Evolutionary conservation across 2,113 vertebrate genomes (phyloP).

Genomic region (Pithys albifrons): DNA sequence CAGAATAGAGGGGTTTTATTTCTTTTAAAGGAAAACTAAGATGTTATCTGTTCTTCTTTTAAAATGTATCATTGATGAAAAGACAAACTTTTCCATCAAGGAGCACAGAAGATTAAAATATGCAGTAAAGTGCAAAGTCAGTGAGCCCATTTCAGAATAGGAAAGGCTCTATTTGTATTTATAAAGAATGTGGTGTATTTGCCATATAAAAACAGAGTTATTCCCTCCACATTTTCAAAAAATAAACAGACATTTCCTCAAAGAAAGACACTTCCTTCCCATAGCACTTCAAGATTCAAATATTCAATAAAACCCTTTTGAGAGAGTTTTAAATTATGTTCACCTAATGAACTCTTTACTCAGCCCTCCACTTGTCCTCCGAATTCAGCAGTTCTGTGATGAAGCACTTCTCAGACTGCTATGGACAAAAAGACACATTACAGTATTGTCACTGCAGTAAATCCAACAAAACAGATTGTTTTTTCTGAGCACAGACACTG

Average conservation of each 20-base stretch:
- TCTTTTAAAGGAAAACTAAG: background rate
- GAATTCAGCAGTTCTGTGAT: background rate
- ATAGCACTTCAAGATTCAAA: background rate
- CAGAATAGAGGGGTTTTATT: accelerated
- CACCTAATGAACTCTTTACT: background rate
- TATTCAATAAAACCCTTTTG: background rate
- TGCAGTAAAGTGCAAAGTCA: background rate
- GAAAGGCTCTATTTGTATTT: background rate
- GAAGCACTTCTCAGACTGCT: background rate
- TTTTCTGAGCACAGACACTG: background rate
- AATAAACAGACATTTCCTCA: background rate
- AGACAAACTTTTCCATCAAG: background rate
- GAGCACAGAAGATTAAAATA: background rate
- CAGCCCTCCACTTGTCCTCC: background rate
- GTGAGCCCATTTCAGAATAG: background rate
- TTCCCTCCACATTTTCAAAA: background rate
- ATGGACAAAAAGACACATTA: background rate
- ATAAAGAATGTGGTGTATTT: background rate
- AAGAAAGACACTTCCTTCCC: background rate
- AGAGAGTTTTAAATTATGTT: background rate
- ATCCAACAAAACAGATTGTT: background rate
- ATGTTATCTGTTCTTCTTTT: background rate
- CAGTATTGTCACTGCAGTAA: background rate
- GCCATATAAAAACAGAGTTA: background rate
- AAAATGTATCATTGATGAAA: background rate